Evolutionary conservation across 2,113 vertebrate species (phyloP), one percentile per base, ranked within the genome.

Genomic region (Silurus meridionalis): DNA sequence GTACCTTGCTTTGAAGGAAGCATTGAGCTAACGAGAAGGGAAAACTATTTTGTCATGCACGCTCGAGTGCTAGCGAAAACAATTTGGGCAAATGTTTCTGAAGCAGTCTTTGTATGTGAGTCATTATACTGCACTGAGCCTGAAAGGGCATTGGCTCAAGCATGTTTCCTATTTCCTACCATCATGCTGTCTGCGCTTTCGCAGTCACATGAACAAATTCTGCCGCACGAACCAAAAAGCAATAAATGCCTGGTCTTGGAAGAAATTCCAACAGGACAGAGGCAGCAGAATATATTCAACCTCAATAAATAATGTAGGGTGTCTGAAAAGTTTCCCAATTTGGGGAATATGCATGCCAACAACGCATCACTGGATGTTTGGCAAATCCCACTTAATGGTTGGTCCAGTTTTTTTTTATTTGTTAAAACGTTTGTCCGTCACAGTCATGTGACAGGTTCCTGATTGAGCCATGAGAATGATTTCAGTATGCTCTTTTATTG

Each of bases 101-200:
- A 63, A 64, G 57, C 57, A 67, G 52, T 25, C 58, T 66, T 48
- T 83, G 81, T 71, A 82, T 58, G 66, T 5, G 61, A 80, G 55
- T 61, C 78, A 80, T 79, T 79, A 52, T 57, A 23, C 83, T 78
- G 52, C 53, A 60, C 52, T 50, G 37, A 75, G 60, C 50, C 52
- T 25, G 52, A 82, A 25, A 88, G 87, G 79, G 52, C 66, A 78
- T 19, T 19, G 61, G 61, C 75, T 85, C 61, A 28, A 61, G 72
- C 75, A 57, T 77, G 23, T 77, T 82, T 88, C 83, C 69, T 82
- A 53, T 78, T 88, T 85, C 13, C 46, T 67, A 80, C 58, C 25
- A 60, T 52, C 10, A 17, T 75, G 28, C 8, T 25, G 52, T 64
- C 52, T 82, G 80, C n/a, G n/a, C n/a, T 80, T 67, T 67, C 60